These are phyloP conservation scores for Gasterosteus aculeatus DNA, from an alignment of 2,113 vertebrate species.

Conservation along the genomic window DNA sequence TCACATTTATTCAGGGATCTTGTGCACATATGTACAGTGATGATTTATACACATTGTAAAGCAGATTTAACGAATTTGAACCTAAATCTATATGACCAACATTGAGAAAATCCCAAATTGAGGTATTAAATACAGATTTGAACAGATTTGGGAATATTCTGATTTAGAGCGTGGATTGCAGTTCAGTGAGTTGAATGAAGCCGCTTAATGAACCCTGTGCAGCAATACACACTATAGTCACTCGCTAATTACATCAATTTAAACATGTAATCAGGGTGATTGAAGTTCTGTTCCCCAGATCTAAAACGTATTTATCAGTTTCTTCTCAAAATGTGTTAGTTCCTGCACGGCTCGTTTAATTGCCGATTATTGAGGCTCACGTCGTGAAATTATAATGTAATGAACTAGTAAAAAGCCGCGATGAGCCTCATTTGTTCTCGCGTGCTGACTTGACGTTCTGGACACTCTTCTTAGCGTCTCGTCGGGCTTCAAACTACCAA, in stretches of 20 bases:
- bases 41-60: neutral
- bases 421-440: neutral
- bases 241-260: no score
- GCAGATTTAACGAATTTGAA: slow-evolving; percentile 23
- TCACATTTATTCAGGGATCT: neutral
- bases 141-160: slow-evolving; percentile 15
- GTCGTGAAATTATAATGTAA: slow-evolving; percentile 1
- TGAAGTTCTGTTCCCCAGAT: no score
- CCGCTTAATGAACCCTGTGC: neutral
- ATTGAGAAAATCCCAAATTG: slow-evolving; percentile 25
- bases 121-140: slow-evolving; percentile 26
- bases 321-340: no score
- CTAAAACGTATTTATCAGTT: no score
- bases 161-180: neutral
- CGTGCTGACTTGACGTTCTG: neutral
- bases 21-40: no score
- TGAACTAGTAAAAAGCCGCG: slow-evolving; percentile 1
- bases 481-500: neutral
- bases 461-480: neutral
- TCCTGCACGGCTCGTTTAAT: neutral
- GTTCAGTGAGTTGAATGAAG: neutral
- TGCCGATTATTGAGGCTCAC: neutral
- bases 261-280: no score
- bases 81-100: slow-evolving; percentile 20
- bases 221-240: no score